These are phyloP conservation scores for Eptesicus fuscus DNA, from an alignment of 2,113 vertebrate genomes.

Conservation along the genomic window DNA sequence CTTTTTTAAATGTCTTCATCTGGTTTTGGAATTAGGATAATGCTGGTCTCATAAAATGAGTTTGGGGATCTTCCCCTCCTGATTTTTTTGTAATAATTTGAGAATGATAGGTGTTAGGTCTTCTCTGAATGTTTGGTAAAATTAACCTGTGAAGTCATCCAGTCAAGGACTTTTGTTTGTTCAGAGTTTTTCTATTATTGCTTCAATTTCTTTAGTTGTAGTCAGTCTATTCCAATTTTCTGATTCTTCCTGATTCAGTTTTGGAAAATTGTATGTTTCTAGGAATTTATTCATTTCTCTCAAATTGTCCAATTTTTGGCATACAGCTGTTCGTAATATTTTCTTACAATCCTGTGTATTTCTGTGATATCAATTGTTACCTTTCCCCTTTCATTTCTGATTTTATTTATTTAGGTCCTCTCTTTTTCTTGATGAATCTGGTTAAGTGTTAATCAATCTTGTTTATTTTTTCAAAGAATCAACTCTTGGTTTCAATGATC, in stretches of 20 bases:
- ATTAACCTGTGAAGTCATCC: background rate
- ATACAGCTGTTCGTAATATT: background rate
- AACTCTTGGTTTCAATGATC: too few relatives aligned
- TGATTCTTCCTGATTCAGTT: background rate
- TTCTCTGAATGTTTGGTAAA: background rate
- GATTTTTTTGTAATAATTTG: background rate
- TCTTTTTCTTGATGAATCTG: too few relatives aligned
- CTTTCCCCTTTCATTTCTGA: background rate
- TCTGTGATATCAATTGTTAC: background rate
- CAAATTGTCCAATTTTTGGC: background rate
- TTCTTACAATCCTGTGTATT: background rate
- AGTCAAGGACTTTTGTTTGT: background rate
- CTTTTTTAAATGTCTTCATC: background rate
- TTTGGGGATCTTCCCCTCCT: background rate
- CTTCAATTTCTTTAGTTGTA: background rate
- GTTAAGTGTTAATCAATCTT: too few relatives aligned
- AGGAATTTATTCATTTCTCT: background rate
- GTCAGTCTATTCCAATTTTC: background rate
- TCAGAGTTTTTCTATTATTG: background rate
- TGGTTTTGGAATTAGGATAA: background rate
- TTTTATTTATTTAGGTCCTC: background rate
- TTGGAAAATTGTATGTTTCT: background rate
- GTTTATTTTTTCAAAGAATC: too few relatives aligned
- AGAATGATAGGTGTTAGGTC: background rate
- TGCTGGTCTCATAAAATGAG: background rate